Evolutionary conservation across 2,888 invertebrate species (phyloP).

Genomic region (Oligia latruncula): DNA sequence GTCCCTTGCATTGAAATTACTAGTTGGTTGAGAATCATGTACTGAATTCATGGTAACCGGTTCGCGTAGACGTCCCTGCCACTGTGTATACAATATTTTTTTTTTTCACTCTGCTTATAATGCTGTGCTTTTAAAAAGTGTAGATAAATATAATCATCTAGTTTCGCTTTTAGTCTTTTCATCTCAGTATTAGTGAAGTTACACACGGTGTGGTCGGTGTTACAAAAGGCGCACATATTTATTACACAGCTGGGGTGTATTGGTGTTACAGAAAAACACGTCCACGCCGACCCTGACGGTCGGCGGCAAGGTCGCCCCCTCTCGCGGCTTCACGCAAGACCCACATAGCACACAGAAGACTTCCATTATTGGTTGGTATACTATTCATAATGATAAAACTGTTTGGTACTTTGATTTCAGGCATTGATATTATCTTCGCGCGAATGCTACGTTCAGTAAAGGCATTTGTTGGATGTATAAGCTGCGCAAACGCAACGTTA

Average conservation of each 20-base stretch:
- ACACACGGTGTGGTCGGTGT: conserved; percentile 15
- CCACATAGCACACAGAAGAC: conserved; percentile 67
- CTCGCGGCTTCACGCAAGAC: conserved; percentile 71
- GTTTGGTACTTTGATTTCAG: background rate
- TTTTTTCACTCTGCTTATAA: background rate
- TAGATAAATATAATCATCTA: background rate
- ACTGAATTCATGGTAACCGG: background rate
- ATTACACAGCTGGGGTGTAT: conserved; percentile 62
- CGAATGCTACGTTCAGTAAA: background rate
- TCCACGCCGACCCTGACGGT: conserved; percentile 77
- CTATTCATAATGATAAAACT: background rate
- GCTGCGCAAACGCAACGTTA: background rate
- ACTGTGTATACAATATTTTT: background rate
- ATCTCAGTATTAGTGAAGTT: background rate
- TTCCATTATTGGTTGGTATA: conserved; percentile 80
- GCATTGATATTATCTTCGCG: background rate
- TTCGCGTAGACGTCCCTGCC: background rate
- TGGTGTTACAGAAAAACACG: conserved; percentile 79
- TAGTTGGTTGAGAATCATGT: background rate
- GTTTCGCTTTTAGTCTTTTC: background rate
- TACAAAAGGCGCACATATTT: conserved; percentile 52
- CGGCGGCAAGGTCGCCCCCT: conserved; percentile 76
- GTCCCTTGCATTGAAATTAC: too few relatives aligned
- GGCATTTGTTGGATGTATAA: background rate
- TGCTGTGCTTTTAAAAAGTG: background rate